Evolutionary conservation across 2,797 vertebrate species (phyloP).

Genomic region (Scomberomorus guttatus): DNA sequence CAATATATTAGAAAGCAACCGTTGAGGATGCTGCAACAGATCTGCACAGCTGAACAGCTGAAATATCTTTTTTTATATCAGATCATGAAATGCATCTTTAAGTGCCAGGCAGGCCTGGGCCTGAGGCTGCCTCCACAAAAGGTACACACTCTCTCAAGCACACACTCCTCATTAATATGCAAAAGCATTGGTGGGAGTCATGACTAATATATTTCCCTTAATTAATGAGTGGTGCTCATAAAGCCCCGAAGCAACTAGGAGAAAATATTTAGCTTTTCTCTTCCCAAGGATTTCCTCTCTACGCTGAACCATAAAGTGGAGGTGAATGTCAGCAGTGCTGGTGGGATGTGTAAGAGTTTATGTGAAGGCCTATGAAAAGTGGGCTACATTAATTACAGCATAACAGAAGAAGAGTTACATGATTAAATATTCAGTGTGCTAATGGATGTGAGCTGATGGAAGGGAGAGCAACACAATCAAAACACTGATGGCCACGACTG

Average conservation of each 20-base stretch:
- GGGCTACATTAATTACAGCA: slow-evolving; percentile 29
- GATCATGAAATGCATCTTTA: slow-evolving; percentile 48
- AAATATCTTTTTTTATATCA: slow-evolving; percentile 29
- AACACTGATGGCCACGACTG: slow-evolving; percentile 44
- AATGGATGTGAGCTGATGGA: slow-evolving; percentile 41
- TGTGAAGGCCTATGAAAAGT: slow-evolving; percentile 33
- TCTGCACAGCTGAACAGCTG: slow-evolving; percentile 17
- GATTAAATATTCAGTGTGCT: slow-evolving; percentile 61
- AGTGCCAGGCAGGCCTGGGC: slow-evolving; percentile 52
- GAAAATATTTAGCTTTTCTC: slow-evolving; percentile 76
- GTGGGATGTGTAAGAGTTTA: slow-evolving; percentile 49
- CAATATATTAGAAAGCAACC: slow-evolving; percentile 46
- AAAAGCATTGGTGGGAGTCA: slow-evolving; percentile 76
- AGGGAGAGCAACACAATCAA: slow-evolving; percentile 28
- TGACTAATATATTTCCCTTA: slow-evolving; percentile 82
- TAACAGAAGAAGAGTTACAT: slow-evolving; percentile 38
- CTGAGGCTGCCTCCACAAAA: slow-evolving; percentile 41
- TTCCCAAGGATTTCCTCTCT: slow-evolving; percentile 63
- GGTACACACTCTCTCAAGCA: slow-evolving; percentile 33
- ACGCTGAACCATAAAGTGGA: slow-evolving; percentile 54
- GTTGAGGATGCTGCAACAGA: slow-evolving; percentile 22
- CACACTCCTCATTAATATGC: slow-evolving; percentile 76
- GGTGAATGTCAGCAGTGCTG: slow-evolving; percentile 56
- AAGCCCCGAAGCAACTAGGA: slow-evolving; percentile 69
- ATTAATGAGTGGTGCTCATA: slow-evolving; percentile 80